Evolutionary conservation across 2,113 vertebrate genomes (phyloP).

Genomic region (Atractosteus spatula): DNA sequence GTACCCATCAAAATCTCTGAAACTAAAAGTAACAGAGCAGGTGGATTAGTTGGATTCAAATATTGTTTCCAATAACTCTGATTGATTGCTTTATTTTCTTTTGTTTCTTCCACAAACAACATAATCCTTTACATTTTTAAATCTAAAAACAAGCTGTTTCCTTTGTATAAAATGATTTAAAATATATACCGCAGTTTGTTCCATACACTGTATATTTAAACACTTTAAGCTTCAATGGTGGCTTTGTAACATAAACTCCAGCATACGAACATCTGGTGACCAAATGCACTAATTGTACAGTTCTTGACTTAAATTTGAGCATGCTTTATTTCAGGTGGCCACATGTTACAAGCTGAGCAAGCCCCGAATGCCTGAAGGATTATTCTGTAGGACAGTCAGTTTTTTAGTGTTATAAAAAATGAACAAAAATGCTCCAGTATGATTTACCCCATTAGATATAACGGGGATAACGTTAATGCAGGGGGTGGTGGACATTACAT

Average conservation of each 20-base stretch:
- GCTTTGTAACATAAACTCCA: conserved; percentile 6
- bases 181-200: conserved; percentile 22
- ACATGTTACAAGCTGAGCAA: neutral
- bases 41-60: too few species aligned
- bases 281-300: conserved; percentile 20
- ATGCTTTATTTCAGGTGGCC: neutral
- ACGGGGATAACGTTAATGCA: too few species aligned
- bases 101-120: conserved; percentile 17
- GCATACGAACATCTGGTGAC: conserved; percentile 22
- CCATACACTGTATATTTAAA: conserved; percentile 29
- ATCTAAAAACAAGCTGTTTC: conserved; percentile 5
- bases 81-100: neutral
- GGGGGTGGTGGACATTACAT: too few species aligned
- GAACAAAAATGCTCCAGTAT: too few species aligned
- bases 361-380: neutral
- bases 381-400: too few species aligned
- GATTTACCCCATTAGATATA: too few species aligned
- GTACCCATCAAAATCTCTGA: too few species aligned
- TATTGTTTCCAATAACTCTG: too few species aligned
- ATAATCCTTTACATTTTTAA: conserved; percentile 26
- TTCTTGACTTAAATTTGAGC: neutral
- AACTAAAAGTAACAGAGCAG: too few species aligned
- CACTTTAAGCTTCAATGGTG: conserved; percentile 25
- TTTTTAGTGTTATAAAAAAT: too few species aligned
- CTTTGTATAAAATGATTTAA: neutral